Evolutionary conservation across 2,888 invertebrate species (phyloP).

Genomic region (Steinernema carpocapsae): DNA sequence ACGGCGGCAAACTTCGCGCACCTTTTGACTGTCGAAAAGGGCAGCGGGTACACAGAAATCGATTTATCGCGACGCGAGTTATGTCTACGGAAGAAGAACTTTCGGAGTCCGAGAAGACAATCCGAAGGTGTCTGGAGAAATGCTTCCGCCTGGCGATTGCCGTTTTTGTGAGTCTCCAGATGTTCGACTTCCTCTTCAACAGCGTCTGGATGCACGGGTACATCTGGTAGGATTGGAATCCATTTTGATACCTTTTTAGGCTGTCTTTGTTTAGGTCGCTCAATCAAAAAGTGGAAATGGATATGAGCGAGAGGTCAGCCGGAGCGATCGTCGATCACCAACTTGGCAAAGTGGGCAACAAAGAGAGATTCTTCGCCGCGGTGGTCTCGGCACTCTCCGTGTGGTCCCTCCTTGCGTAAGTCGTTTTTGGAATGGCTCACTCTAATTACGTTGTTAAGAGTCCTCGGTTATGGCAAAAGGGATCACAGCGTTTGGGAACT

Average conservation of each 20-base stretch:
- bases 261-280: conserved; percentile 40
- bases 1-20: background rate
- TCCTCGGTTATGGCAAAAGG: conserved; percentile 33
- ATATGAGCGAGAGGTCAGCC: conserved; percentile 51
- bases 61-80: background rate
- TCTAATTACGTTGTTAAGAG: conserved; percentile 37
- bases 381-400: conserved; percentile 35
- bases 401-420: conserved; percentile 42
- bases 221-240: conserved; percentile 42
- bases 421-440: background rate
- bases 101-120: conserved; percentile 33
- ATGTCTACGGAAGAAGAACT: conserved; percentile 36
- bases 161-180: conserved; percentile 45
- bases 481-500: conserved; percentile 45
- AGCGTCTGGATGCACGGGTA: conserved; percentile 58
- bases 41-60: background rate
- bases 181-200: conserved; percentile 54
- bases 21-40: conserved; percentile 5
- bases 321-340: conserved; percentile 51
- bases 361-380: conserved; percentile 40
- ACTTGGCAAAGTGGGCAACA: conserved; percentile 36
- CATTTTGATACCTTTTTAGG: background rate
- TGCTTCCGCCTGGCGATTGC: conserved; percentile 45
- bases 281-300: conserved; percentile 46
- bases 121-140: conserved; percentile 37